Percentiles rank a stretch among this genome's conserved stretches.
These are phyloP conservation scores for Varroa destructor DNA, from an alignment of 1,140 invertebrate genomes.

Conservation along the genomic window DNA sequence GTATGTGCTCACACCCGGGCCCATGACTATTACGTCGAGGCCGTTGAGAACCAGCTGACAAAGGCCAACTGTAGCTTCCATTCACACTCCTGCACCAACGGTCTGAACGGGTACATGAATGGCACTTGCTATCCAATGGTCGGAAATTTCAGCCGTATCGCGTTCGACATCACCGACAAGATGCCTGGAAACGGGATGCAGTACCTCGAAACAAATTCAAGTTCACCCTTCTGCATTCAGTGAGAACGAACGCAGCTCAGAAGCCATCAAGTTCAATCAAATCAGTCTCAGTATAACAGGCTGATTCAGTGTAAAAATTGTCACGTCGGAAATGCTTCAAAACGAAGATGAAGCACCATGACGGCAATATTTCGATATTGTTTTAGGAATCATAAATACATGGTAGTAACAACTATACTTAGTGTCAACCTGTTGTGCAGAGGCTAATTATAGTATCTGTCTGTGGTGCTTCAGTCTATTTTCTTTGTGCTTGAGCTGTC, in stretches of 20 bases:
- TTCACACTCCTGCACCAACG: constrained; percentile 20
- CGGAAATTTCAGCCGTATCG: constrained; percentile 16
- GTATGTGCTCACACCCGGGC: constrained; percentile 16
- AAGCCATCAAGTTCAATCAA: too few relatives aligned
- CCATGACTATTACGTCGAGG: constrained; percentile 22
- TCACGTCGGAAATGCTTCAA: too few relatives aligned
- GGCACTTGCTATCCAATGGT: constrained; percentile 6
- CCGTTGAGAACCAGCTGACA: background rate
- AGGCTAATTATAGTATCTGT: too few relatives aligned
- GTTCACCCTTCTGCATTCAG: constrained; percentile 6
- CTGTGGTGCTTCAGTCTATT: too few relatives aligned
- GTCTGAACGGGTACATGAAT: constrained; percentile 2
- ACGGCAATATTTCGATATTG: too few relatives aligned
- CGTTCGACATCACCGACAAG: background rate
- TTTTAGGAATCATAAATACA: too few relatives aligned
- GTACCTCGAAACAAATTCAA: constrained; percentile 18
- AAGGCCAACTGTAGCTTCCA: background rate
- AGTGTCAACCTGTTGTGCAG: too few relatives aligned
- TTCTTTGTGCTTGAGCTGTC: too few relatives aligned
- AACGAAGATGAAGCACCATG: too few relatives aligned
- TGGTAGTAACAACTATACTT: too few relatives aligned
- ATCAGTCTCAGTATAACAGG: too few relatives aligned
- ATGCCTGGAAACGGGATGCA: constrained; percentile 15
- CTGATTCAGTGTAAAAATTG: too few relatives aligned
- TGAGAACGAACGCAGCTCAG: background rate